Percentiles rank a stretch among this genome's conserved stretches.
These are phyloP conservation scores for Takifugu bimaculatus DNA, from an alignment of 2,113 vertebrate species.

Conservation along the genomic window DNA sequence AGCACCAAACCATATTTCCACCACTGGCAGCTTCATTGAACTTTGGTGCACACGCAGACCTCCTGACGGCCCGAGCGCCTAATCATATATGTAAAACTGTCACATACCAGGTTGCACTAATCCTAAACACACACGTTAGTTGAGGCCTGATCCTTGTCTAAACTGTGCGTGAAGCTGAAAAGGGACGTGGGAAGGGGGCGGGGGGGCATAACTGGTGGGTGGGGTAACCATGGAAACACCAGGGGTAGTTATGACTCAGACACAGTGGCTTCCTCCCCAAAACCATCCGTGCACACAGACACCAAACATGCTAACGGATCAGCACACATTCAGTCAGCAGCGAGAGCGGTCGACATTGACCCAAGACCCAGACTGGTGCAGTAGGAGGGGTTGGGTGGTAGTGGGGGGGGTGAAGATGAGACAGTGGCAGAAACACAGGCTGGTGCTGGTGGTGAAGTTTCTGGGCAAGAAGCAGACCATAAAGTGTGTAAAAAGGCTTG, in stretches of 20 bases:
- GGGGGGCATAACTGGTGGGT: slow-evolving; percentile 21
- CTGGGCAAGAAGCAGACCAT: no score
- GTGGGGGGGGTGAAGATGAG: no score
- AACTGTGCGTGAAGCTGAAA: slow-evolving; percentile 26
- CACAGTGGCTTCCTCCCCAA: slow-evolving; percentile 13
- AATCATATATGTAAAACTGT: slow-evolving; percentile 2
- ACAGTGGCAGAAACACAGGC: background rate
- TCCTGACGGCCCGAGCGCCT: slow-evolving; percentile 16
- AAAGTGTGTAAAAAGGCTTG: slow-evolving; percentile 1
- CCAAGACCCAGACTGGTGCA: no score
- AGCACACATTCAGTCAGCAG: background rate
- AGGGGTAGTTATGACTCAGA: slow-evolving; percentile 54
- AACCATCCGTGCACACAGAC: slow-evolving; percentile 1
- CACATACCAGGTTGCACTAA: background rate
- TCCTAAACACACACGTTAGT: background rate
- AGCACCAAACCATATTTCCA: no score
- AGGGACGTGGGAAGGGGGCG: background rate
- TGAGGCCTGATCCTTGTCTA: slow-evolving; percentile 29
- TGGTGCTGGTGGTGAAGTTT: no score
- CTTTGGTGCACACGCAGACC: slow-evolving; percentile 7
- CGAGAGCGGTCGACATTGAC: background rate
- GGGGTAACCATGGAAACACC: slow-evolving; percentile 61
- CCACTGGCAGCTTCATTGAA: no score
- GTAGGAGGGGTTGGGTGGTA: no score
- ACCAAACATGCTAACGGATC: slow-evolving; percentile 9